A percentile compares a stretch with the other conserved stretches of the same genome.
phyloP scores from a whole-genome alignment of 2,113 vertebrate genomes.

The Pao palembangensis region DNA sequence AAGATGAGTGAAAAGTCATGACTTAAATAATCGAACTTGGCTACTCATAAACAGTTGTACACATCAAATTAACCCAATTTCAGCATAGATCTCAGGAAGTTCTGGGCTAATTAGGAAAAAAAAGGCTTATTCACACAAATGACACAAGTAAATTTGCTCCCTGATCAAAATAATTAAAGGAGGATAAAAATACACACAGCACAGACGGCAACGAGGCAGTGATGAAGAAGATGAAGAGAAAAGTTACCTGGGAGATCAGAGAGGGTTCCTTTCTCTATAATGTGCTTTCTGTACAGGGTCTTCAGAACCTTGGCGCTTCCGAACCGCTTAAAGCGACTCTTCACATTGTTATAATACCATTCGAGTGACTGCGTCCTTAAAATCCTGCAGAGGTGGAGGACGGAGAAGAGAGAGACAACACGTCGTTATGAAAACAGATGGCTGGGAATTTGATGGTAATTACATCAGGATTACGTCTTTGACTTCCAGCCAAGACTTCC shows the following conservation, averaged over 20 bases:
- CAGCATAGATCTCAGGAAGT: background rate
- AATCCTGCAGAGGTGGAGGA: constrained; percentile 70
- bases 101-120: background rate
- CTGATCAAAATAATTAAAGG: constrained; percentile 3
- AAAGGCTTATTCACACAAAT: no score
- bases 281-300: constrained; percentile 91
- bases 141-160: background rate
- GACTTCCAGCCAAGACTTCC: constrained; percentile 20
- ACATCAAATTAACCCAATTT: background rate
- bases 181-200: background rate
- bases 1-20: constrained; percentile 13
- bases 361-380: constrained; percentile 90
- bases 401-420: constrained; percentile 16
- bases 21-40: constrained; percentile 32
- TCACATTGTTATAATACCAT: constrained; percentile 98
- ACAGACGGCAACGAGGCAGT: no score
- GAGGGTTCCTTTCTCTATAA: constrained; percentile 80
- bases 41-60: background rate
- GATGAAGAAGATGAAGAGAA: background rate
- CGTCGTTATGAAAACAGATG: constrained; percentile 35
- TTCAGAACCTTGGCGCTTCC: constrained; percentile 97
- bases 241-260: constrained; percentile 82
- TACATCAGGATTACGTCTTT: constrained; percentile 30
- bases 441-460: constrained; percentile 35
- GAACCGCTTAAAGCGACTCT: constrained; percentile 95